Conservation (phyloP, 2,113 vertebrate genomes). For the Danio rerio region DNA sequence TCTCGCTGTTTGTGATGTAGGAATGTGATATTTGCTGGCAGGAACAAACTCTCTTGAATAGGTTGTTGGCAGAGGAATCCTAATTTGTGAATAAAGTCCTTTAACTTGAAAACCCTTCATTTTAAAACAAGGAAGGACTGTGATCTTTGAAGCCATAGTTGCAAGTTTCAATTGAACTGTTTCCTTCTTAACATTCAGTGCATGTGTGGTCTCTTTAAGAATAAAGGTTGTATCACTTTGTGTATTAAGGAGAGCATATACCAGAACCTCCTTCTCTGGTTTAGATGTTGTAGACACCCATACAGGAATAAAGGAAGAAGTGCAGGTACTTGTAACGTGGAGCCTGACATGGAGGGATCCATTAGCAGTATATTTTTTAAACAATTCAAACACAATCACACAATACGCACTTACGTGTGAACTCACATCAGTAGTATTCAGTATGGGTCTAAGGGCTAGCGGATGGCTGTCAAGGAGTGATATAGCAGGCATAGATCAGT, state of each 20-base stretch:
- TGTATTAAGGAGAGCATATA: constrained; percentile 15
- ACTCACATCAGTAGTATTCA: too few species aligned
- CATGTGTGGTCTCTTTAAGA: background rate
- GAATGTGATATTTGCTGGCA: constrained; percentile 14
- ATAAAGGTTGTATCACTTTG: constrained; percentile 20
- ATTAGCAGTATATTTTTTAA: too few species aligned
- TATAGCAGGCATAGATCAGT: too few species aligned
- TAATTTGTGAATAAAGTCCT: background rate
- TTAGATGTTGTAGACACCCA: background rate
- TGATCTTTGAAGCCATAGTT: background rate
- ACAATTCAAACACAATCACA: too few species aligned
- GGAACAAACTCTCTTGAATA: constrained; percentile 8
- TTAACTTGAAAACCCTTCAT: background rate
- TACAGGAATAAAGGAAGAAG: background rate
- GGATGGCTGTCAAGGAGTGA: too few species aligned
- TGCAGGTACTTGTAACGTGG: background rate
- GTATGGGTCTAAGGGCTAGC: too few species aligned
- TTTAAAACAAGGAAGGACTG: background rate
- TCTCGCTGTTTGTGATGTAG: background rate
- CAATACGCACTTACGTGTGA: too few species aligned
- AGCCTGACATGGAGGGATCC: too few species aligned
- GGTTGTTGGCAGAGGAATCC: background rate
- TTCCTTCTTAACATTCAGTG: background rate
- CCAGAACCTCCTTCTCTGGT: background rate
- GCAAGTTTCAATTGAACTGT: background rate